These are phyloP conservation scores for Cyprinodon brontotheroides DNA, from an alignment of 2,113 vertebrate genomes.

Conservation along the genomic window DNA sequence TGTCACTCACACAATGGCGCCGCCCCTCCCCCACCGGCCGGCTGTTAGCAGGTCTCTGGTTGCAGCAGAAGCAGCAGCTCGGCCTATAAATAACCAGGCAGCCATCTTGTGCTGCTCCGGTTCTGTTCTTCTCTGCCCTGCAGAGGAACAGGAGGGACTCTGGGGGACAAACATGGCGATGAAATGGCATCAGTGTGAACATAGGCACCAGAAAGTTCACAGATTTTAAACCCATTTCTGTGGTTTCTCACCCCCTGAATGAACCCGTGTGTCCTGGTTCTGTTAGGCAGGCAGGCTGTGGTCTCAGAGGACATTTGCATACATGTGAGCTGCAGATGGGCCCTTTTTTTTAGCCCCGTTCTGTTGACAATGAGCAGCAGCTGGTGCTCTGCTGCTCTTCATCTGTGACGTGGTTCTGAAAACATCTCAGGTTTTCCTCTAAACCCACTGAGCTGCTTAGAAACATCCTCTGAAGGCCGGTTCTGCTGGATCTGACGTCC, in stretches of 20 bases:
- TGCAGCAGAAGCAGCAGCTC: slow-evolving; percentile 39
- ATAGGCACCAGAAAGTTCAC: background rate
- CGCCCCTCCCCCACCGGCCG: fast-evolving
- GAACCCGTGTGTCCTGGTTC: background rate
- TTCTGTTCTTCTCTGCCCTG: slow-evolving; percentile 13
- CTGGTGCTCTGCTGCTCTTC: background rate
- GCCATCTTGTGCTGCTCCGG: slow-evolving; percentile 49
- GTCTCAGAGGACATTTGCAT: background rate
- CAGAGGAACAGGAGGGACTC: background rate
- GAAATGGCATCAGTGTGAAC: background rate
- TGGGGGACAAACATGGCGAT: background rate
- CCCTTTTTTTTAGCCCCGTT: too few species aligned
- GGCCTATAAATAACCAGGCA: slow-evolving; percentile 56
- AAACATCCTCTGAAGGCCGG: too few species aligned
- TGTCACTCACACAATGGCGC: slow-evolving; percentile 51
- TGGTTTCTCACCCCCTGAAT: too few species aligned
- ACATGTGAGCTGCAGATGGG: background rate
- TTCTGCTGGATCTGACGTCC: background rate
- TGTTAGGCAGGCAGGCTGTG: too few species aligned
- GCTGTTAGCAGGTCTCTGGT: slow-evolving; percentile 19
- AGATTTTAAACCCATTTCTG: background rate
- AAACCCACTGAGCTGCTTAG: background rate
- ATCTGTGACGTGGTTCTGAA: too few species aligned
- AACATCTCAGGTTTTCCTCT: background rate
- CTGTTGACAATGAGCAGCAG: background rate